Base-by-base conservation (phyloP, 2,888 invertebrate species). In the Mycalesis mineus region DNA sequence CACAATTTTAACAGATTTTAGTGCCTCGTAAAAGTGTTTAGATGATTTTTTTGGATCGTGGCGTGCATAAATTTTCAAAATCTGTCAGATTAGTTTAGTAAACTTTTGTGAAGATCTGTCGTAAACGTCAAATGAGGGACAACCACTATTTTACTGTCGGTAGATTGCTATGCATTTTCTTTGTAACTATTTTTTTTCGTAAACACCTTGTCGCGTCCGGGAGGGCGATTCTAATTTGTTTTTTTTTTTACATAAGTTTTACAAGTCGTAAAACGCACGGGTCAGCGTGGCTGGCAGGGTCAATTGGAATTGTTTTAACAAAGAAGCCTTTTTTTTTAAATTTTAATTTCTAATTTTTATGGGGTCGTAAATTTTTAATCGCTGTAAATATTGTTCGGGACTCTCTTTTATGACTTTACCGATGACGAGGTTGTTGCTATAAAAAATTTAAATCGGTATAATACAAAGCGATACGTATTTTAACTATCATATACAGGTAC, bases 71-170 rank as follows among this genome's bases (percentile, higher is more conserved):
- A 87, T 86, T 83, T 76, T 50, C 64, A 75, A 77, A 75, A 82
- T 81, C 79, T 83, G 85, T 86, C 84, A 84, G 85, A 85, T 87
- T 85, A 85, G 83, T 84, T 82, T 81, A 82, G 82, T 84, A 82
- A 77, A 50, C 77, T 77, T 81, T 78, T 81, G 84, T 84, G 84
- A 85, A 83, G 80, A 88, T 84, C 85, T 80, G 82, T 85, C 86
- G 82, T 88, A 85, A 88, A 87, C 42, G 85, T 87, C 85, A 73
- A 70, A 83, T 81, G 74, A 76, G 82, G 81, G 80, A 87, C 85
- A 85, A 86, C 76, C 69, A 74, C 76, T 83, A 82, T 80, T 88
- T 85, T 86, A 86, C 75, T 70, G 78, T 78, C 73, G 63, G 74
- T 72, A 75, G 78, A 82, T 83, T 83, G 79, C 83, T 77, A 77